A percentile compares a stretch with the other conserved stretches of the same genome.
Evolutionary conservation across 2,888 invertebrate species (phyloP).

Genomic region (Hyposoter dolosus): DNA sequence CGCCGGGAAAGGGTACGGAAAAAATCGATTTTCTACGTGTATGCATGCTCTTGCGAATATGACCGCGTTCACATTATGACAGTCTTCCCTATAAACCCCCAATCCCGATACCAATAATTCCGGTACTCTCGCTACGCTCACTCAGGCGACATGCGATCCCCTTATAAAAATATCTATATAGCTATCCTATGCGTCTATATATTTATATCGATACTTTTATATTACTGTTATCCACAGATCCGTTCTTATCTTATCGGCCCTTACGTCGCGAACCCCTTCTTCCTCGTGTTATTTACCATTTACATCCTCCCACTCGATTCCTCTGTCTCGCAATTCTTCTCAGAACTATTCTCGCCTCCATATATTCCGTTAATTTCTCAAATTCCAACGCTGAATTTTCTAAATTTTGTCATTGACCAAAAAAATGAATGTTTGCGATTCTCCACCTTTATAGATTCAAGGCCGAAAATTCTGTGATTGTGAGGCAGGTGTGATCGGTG

Average conservation of each 20-base stretch:
- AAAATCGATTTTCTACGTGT: constrained; percentile 19
- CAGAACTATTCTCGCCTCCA: not conserved
- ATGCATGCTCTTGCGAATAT: constrained; percentile 65
- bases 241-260: constrained; percentile 44
- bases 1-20: not conserved
- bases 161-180: constrained; percentile 27
- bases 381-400: not conserved
- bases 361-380: not conserved
- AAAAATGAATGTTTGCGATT: too few species aligned
- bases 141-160: constrained; percentile 70
- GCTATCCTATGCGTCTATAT: not conserved
- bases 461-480: too few species aligned
- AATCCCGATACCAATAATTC: constrained; percentile 73
- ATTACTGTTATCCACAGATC: constrained; percentile 52
- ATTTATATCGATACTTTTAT: constrained; percentile 5
- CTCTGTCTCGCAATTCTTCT: not conserved
- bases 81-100: constrained; percentile 69
- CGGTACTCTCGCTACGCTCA: constrained; percentile 56
- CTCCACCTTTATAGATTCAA: too few species aligned
- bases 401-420: too few species aligned
- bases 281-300: constrained; percentile 56
- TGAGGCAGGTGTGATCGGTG: too few species aligned
- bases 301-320: constrained; percentile 46
- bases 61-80: constrained; percentile 68
- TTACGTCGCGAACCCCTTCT: constrained; percentile 12